phyloP scores from a whole-genome alignment of 2,888 invertebrate genomes.

The Anarsia innoxiella region DNA sequence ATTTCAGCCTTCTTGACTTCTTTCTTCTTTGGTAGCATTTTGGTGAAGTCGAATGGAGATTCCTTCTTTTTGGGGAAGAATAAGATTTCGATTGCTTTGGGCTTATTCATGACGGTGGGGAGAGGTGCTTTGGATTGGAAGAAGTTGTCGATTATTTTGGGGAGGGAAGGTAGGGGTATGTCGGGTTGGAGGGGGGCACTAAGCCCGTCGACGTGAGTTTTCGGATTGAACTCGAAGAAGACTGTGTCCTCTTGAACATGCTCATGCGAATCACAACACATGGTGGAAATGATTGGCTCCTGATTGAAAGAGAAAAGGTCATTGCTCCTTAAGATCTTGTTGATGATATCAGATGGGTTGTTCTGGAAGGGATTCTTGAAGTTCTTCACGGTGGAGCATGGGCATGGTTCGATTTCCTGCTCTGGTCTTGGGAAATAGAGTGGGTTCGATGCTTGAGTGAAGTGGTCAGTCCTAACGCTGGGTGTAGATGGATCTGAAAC shows the following conservation, averaged over 20 bases:
- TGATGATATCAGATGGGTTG: conserved; percentile 41
- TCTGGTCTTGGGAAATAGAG: conserved; percentile 24
- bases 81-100: conserved; percentile 50
- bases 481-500: conserved; percentile 17
- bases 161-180: conserved; percentile 24
- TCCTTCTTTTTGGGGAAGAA: conserved; percentile 52
- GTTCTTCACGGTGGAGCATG: conserved; percentile 37
- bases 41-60: conserved; percentile 21
- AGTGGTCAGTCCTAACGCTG: conserved; percentile 12
- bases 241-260: conserved; percentile 44
- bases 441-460: conserved; percentile 11
- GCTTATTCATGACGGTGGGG: conserved; percentile 25
- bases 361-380: conserved; percentile 29
- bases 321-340: conserved; percentile 44
- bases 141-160: conserved; percentile 33
- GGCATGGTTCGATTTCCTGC: conserved; percentile 32
- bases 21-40: conserved; percentile 25
- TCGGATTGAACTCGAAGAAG: conserved; percentile 42
- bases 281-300: conserved; percentile 34
- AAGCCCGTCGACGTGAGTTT: conserved; percentile 16
- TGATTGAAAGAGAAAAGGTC: conserved; percentile 42
- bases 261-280: conserved; percentile 58
- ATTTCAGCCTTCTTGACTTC: conserved; percentile 33
- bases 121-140: conserved; percentile 24
- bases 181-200: neutral